Conservation (phyloP, 2,888 invertebrate species). For the Acleris cristana region DNA sequence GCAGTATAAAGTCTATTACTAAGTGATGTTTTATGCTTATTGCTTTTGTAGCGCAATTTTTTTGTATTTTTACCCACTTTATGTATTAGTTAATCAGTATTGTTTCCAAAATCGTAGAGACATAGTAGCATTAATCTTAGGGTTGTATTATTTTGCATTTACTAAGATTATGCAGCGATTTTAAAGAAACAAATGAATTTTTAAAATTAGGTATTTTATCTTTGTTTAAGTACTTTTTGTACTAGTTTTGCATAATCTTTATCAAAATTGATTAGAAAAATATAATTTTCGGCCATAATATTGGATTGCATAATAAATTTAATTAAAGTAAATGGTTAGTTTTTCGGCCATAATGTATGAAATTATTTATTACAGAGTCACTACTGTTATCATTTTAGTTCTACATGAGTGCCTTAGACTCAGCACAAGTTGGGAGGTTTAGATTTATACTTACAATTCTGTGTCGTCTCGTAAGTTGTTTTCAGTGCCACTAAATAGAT, state of each 20-base stretch:
- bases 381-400: conserved; percentile 30
- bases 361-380: conserved; percentile 32
- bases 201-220: conserved; percentile 28
- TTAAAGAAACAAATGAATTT: conserved; percentile 36
- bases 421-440: conserved; percentile 63
- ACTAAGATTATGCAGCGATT: conserved; percentile 31
- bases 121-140: conserved; percentile 29
- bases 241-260: conserved; percentile 31
- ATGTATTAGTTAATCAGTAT: conserved; percentile 36
- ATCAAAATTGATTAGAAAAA: conserved; percentile 38
- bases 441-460: conserved; percentile 51
- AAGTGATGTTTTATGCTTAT: conserved; percentile 59
- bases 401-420: conserved; percentile 63
- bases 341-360: conserved; percentile 30
- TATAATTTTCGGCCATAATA: conserved; percentile 43
- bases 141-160: conserved; percentile 36
- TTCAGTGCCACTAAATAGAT: conserved; percentile 70
- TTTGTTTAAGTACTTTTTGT: conserved; percentile 25
- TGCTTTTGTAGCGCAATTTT: conserved; percentile 36
- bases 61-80: conserved; percentile 40
- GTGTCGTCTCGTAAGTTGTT: conserved; percentile 45
- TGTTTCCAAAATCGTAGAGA: conserved; percentile 30
- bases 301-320: conserved; percentile 36
- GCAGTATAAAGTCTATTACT: conserved; percentile 58
- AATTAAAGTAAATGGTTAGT: conserved; percentile 15